Conservation (phyloP, 2,797 vertebrate genomes). For the Pygocentrus nattereri region DNA sequence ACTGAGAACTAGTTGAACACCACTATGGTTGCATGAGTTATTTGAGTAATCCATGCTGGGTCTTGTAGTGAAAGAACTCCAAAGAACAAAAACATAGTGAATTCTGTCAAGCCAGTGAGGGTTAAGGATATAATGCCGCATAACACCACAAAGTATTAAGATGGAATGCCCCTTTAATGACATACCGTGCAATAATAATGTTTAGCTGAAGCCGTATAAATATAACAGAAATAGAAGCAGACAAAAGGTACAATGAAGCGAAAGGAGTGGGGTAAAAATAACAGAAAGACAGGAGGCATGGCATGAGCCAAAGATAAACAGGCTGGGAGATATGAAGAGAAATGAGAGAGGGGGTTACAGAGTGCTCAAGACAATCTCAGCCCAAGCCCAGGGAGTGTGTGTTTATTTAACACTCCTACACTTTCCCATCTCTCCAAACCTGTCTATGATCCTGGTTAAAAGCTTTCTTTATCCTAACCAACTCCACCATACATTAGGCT, state of each 20-base stretch:
- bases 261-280: conserved; percentile 6
- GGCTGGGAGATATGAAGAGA: conserved; percentile 30
- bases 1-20: no score
- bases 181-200: background rate
- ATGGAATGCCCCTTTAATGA: background rate
- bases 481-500: background rate
- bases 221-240: background rate
- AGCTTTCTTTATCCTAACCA: conserved; percentile 19
- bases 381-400: conserved; percentile 10
- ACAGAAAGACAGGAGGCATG: conserved; percentile 8
- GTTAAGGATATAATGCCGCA: no score
- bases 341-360: conserved; percentile 32
- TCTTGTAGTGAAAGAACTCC: no score
- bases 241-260: background rate
- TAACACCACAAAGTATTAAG: no score
- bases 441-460: conserved; percentile 33
- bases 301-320: conserved; percentile 18
- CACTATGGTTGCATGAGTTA: no score
- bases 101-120: no score
- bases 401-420: conserved; percentile 40
- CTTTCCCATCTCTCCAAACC: background rate
- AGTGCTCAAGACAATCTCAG: conserved; percentile 39
- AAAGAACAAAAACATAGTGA: no score
- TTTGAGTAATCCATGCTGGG: no score
- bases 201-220: background rate